These are phyloP conservation scores for Crenichthys baileyi DNA, from an alignment of 2,797 vertebrate genomes.

Conservation along the genomic window DNA sequence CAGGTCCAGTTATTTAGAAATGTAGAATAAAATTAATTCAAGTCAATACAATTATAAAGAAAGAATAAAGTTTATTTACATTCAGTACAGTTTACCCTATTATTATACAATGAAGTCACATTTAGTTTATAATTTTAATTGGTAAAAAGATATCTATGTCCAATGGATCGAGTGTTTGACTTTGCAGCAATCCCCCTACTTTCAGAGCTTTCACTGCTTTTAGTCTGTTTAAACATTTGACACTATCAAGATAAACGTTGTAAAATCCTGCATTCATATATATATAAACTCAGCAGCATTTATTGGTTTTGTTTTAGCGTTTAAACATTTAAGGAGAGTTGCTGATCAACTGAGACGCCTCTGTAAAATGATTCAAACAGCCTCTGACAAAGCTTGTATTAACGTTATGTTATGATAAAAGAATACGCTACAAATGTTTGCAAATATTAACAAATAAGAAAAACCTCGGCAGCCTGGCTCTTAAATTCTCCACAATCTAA, in stretches of 20 bases:
- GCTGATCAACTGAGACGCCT: not conserved
- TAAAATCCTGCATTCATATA: not conserved
- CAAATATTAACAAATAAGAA: not conserved
- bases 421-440: not conserved
- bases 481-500: conserved; percentile 18
- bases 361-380: not conserved
- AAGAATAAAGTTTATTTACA: not conserved
- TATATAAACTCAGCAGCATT: not conserved
- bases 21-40: not conserved
- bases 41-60: not conserved
- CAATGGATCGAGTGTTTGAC: not conserved
- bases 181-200: not conserved
- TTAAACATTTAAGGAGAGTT: not conserved
- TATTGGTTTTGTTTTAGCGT: not conserved
- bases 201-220: not conserved
- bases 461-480: not conserved
- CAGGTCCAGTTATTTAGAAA: not conserved
- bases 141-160: not conserved
- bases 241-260: not conserved
- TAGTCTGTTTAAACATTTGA: not conserved
- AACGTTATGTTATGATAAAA: not conserved
- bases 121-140: not conserved
- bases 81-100: not conserved
- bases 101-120: not conserved
- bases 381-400: not conserved